Evolutionary conservation across 2,113 vertebrate genomes (phyloP).

Genomic region (Trichechus manatus): DNA sequence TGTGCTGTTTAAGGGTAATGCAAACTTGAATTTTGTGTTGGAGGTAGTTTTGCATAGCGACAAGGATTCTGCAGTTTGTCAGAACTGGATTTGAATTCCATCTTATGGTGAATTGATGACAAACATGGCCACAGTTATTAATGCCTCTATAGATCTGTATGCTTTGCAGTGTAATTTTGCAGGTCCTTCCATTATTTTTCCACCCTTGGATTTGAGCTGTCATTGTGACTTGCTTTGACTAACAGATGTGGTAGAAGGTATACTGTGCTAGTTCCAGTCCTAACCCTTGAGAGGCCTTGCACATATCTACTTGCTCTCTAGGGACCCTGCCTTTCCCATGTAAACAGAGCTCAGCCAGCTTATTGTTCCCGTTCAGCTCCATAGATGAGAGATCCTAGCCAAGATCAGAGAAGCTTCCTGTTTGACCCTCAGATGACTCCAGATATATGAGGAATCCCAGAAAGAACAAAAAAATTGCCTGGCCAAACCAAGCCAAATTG

Average conservation of each 20-base stretch:
- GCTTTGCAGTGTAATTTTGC: neutral
- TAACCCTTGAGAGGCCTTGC: neutral
- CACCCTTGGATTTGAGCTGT: neutral
- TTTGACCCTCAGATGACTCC: neutral
- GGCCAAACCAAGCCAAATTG: neutral
- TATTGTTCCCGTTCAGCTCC: neutral
- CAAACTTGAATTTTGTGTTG: neutral
- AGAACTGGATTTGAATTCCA: neutral
- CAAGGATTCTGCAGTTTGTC: neutral
- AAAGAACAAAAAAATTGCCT: neutral
- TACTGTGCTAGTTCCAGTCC: neutral
- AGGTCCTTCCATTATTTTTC: neutral
- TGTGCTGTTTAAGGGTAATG: neutral
- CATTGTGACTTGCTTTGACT: neutral
- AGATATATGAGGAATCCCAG: neutral
- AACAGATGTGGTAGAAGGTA: neutral
- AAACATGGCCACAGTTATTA: neutral
- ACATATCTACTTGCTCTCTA: accelerated
- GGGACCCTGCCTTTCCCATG: neutral
- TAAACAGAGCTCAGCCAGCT: neutral
- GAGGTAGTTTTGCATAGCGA: neutral
- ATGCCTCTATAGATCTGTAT: neutral
- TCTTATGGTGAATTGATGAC: neutral
- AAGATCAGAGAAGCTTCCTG: neutral
- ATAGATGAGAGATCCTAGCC: neutral